Conservation (phyloP, 2,113 vertebrate genomes). For the Pygoscelis antarcticus region DNA sequence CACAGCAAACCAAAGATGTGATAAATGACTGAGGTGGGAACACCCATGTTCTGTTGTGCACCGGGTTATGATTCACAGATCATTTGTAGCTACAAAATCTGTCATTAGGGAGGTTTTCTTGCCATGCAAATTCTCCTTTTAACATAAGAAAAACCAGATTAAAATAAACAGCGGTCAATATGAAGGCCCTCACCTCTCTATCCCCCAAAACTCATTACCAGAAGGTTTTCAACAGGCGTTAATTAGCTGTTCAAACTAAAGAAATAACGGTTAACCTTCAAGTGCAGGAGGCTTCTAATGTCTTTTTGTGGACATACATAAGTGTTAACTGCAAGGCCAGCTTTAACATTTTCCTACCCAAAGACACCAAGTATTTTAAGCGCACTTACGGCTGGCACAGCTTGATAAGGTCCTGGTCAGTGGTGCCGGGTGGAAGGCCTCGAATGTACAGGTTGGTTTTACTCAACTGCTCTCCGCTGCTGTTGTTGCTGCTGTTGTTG, state of each 20-base stretch:
- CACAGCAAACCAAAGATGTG: not conserved
- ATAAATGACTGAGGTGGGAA: not conserved
- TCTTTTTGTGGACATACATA: not conserved
- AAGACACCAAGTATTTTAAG: not conserved
- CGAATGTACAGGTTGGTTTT: slow-evolving; percentile 99
- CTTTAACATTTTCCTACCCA: not conserved
- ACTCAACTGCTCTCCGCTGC: slow-evolving; percentile 92
- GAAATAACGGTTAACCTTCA: not conserved
- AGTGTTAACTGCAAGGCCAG: not conserved
- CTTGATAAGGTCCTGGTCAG: slow-evolving; percentile 98
- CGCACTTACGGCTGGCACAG: slow-evolving; percentile 96
- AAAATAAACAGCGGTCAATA: not conserved
- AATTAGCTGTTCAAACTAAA: not conserved
- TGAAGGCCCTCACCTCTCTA: not conserved
- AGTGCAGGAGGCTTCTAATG: not conserved
- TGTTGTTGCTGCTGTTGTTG: slow-evolving; percentile 90
- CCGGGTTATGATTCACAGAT: not conserved
- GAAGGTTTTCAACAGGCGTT: not conserved
- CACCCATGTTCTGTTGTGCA: not conserved
- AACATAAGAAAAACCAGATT: not conserved
- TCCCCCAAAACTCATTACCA: not conserved
- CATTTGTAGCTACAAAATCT: not conserved
- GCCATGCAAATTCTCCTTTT: not conserved
- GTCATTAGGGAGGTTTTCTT: not conserved
- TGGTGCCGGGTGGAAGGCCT: slow-evolving; percentile 95